These are phyloP conservation scores for Gnathochromis pfefferi DNA, from an alignment of 2,113 vertebrate species.

Conservation along the genomic window DNA sequence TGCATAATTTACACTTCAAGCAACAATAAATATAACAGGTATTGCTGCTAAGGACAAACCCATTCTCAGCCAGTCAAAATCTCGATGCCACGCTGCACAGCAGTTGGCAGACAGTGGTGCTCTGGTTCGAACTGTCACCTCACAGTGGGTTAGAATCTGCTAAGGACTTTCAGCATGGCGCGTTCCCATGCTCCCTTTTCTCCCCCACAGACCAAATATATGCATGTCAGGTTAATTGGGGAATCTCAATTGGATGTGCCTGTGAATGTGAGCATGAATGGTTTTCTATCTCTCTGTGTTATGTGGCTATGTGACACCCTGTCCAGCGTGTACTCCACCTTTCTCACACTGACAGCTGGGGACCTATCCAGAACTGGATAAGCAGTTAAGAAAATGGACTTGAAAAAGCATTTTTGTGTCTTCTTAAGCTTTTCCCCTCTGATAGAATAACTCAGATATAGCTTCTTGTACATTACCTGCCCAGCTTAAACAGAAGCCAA, in stretches of 20 bases:
- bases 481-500: not conserved
- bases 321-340: not conserved
- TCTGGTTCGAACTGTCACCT: not conserved
- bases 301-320: not conserved
- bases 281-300: not conserved
- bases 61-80: not conserved
- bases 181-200: not conserved
- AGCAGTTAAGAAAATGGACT: not conserved
- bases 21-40: not conserved
- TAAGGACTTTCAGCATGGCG: not conserved
- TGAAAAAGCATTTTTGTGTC: not conserved
- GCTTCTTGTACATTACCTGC: not conserved
- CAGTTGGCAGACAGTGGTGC: not conserved
- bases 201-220: not conserved
- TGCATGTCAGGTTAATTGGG: not conserved
- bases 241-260: not conserved
- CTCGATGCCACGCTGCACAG: not conserved
- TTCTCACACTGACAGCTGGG: not conserved
- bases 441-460: not conserved
- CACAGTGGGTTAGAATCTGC: not conserved
- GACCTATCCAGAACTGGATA: not conserved
- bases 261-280: not conserved
- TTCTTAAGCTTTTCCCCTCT: not conserved
- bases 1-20: not conserved
- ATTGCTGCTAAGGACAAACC: not conserved